These are phyloP conservation scores for Coregonus clupeaformis DNA, from an alignment of 2,113 vertebrate genomes.

Conservation along the genomic window DNA sequence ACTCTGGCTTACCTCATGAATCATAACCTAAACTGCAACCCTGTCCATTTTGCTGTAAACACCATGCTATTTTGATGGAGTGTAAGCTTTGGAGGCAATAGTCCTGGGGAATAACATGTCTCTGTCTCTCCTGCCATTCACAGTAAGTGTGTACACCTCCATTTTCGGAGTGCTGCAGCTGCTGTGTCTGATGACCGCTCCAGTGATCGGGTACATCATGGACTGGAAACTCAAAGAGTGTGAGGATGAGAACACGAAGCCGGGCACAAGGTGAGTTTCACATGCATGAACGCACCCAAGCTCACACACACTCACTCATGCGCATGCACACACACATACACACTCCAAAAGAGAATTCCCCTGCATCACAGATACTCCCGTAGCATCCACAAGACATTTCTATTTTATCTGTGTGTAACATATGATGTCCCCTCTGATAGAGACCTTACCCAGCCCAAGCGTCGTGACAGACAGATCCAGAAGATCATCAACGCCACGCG, in stretches of 20 bases:
- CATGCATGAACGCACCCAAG: not conserved
- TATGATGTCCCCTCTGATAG: constrained; percentile 54
- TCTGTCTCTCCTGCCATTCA: not conserved
- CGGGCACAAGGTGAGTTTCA: constrained; percentile 70
- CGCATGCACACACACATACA: constrained; percentile 1
- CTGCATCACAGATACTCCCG: not conserved
- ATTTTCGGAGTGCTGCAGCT: constrained; percentile 96
- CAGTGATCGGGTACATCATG: constrained; percentile 96
- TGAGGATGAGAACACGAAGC: constrained; percentile 80
- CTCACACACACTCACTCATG: constrained; percentile 9
- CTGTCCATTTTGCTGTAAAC: not conserved
- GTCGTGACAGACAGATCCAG: constrained; percentile 86
- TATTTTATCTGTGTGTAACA: not conserved
- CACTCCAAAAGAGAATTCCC: not conserved
- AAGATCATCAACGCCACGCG: constrained; percentile 90
- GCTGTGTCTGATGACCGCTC: constrained; percentile 91
- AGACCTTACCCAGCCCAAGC: constrained; percentile 80
- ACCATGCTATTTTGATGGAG: not conserved
- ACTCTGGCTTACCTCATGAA: not conserved
- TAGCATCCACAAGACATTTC: not conserved
- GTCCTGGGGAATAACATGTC: not conserved
- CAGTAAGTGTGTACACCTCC: constrained; percentile 93
- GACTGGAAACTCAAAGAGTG: constrained; percentile 95
- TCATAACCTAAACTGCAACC: constrained; percentile 24
- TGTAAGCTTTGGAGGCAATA: not conserved